Percentiles rank a stretch among this genome's conserved stretches.
Evolutionary conservation across 2,113 vertebrate genomes (phyloP).

Genomic region (Alces alces): DNA sequence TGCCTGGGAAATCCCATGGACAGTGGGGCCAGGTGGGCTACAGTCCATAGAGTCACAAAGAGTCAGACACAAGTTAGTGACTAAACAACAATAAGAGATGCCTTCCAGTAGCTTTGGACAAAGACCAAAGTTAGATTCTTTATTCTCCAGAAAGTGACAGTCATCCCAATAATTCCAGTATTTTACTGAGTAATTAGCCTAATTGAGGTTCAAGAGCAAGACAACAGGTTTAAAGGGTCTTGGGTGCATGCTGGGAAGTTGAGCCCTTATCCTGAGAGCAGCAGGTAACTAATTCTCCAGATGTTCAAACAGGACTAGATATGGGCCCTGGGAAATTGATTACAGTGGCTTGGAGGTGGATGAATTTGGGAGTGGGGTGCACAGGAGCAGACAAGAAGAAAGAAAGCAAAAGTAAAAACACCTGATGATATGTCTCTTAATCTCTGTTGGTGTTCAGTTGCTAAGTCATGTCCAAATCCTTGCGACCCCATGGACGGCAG

Average conservation of each 20-base stretch:
- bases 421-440: neutral
- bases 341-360: too few relatives aligned
- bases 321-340: neutral
- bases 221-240: neutral
- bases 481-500: neutral
- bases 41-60: neutral
- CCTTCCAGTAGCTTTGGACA: neutral
- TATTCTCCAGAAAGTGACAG: neutral
- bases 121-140: neutral
- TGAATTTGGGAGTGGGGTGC: neutral
- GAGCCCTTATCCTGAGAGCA: neutral
- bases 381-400: rapidly evolving
- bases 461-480: neutral
- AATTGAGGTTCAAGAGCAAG: neutral
- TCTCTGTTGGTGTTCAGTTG: neutral
- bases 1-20: neutral
- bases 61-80: neutral
- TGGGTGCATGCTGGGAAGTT: neutral
- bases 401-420: neutral
- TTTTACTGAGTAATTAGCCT: neutral
- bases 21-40: neutral
- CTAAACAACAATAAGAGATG: neutral
- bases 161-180: neutral
- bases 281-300: neutral
- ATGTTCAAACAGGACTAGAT: neutral